These are phyloP conservation scores for Enteromius anoplus DNA, from an alignment of 2,797 vertebrate species.

Conservation along the genomic window DNA sequence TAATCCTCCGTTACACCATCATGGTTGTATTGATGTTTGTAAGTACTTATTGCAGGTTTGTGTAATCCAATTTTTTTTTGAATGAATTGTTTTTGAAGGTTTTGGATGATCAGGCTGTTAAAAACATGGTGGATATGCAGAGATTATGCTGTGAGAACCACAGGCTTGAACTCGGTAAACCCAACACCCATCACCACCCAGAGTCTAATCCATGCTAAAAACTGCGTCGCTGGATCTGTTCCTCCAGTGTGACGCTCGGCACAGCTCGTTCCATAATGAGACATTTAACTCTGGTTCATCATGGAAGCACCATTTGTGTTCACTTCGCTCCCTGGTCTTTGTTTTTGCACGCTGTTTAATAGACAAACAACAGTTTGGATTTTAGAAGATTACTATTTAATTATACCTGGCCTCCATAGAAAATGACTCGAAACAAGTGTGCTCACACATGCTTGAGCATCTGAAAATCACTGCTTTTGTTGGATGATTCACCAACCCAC, in stretches of 20 bases:
- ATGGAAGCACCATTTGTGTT: constrained; percentile 12
- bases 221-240: not conserved
- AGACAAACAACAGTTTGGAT: constrained; percentile 18
- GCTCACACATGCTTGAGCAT: constrained; percentile 38
- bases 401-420: constrained; percentile 10
- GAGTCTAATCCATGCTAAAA: constrained; percentile 37
- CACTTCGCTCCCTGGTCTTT: not conserved
- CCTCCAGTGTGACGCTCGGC: not conserved
- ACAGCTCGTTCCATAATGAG: constrained; percentile 20
- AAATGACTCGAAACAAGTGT: constrained; percentile 21
- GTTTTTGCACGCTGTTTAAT: not conserved
- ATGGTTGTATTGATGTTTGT: not conserved
- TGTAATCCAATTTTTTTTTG: constrained; percentile 66
- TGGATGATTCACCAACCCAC: constrained; percentile 58
- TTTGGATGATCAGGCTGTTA: constrained; percentile 75
- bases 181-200: constrained; percentile 57
- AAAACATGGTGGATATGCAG: constrained; percentile 76
- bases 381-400: constrained; percentile 24
- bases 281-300: constrained; percentile 37
- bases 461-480: constrained; percentile 37
- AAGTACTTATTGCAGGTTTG: constrained; percentile 55
- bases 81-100: constrained; percentile 73
- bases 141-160: constrained; percentile 74
- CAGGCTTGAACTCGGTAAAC: constrained; percentile 72
- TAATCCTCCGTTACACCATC: not conserved